A percentile compares a stretch with the other conserved stretches of the same genome.
Evolutionary conservation across 2,888 invertebrate genomes (phyloP).

Genomic region (Amphiduros pacificus): DNA sequence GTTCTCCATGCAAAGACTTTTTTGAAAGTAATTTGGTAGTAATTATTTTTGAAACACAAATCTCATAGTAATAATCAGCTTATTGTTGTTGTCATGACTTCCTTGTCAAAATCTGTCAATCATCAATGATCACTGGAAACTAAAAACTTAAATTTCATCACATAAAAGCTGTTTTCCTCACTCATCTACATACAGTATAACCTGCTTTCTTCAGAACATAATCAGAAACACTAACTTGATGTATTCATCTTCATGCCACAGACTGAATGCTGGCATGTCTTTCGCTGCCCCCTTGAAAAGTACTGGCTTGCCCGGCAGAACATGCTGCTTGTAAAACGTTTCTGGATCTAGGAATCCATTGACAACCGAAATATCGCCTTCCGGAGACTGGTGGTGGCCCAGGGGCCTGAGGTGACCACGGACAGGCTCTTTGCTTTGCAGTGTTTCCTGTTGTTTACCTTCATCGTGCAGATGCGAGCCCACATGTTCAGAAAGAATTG

Average conservation of each 20-base stretch:
- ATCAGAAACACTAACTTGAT: conserved; percentile 39
- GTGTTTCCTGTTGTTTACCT: background rate
- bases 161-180: no score
- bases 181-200: no score
- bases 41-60: no score
- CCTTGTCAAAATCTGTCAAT: no score
- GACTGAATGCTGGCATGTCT: conserved; percentile 36
- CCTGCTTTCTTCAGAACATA: no score
- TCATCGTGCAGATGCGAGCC: background rate
- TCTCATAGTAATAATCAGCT: no score
- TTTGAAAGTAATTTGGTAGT: no score
- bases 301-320: conserved; percentile 37
- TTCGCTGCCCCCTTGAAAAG: conserved; percentile 43
- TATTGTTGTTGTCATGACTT: no score
- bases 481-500: background rate
- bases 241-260: conserved; percentile 50
- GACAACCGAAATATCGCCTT: conserved; percentile 32
- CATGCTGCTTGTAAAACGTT: conserved; percentile 38
- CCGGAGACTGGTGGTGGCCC: conserved; percentile 39
- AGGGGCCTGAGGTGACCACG: conserved; percentile 38
- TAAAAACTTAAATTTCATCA: no score
- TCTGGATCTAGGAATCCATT: conserved; percentile 43
- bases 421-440: background rate
- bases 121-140: no score
- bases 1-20: no score